Evolutionary conservation across 1,140 invertebrate genomes (phyloP).

Genomic region (Carcinoscorpius rotundicauda): DNA sequence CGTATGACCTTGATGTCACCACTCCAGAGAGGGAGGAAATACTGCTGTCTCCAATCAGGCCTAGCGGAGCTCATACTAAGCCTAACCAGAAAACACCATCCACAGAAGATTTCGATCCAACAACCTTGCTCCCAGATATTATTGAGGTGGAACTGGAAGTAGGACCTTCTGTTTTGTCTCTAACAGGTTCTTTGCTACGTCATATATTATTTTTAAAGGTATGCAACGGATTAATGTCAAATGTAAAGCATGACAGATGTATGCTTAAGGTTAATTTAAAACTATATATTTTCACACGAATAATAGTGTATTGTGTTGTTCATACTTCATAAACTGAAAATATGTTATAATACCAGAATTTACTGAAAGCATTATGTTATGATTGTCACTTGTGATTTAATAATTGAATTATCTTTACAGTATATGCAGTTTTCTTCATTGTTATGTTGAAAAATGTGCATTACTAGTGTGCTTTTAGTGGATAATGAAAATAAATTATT

Average conservation of each 20-base stretch:
- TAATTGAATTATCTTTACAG: too few species aligned
- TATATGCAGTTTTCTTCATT: too few species aligned
- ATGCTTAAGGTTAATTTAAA: neutral
- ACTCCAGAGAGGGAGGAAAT: conserved; percentile 90
- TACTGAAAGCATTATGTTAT: too few species aligned
- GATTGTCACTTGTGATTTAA: too few species aligned
- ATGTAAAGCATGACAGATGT: neutral
- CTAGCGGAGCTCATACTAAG: conserved; percentile 30
- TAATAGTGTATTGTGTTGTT: neutral
- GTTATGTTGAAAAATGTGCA: too few species aligned
- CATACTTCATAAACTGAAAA: too few species aligned
- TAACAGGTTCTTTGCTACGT: conserved; percentile 79
- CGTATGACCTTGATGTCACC: conserved; percentile 50
- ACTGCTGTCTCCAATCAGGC: conserved; percentile 75
- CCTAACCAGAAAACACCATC: conserved; percentile 37
- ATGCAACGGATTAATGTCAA: conserved; percentile 3
- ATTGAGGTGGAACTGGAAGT: conserved; percentile 85
- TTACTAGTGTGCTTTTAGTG: too few species aligned
- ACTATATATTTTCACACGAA: neutral
- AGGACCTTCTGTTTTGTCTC: conserved; percentile 72
- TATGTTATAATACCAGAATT: too few species aligned
- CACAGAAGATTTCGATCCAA: conserved; percentile 67
- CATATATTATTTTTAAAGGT: conserved; percentile 74
- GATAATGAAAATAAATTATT: too few species aligned
- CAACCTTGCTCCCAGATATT: conserved; percentile 64